A percentile compares a stretch with the other conserved stretches of the same genome.
Evolutionary conservation across 2,888 invertebrate genomes (phyloP).

Genomic region (Oscheius onirici): DNA sequence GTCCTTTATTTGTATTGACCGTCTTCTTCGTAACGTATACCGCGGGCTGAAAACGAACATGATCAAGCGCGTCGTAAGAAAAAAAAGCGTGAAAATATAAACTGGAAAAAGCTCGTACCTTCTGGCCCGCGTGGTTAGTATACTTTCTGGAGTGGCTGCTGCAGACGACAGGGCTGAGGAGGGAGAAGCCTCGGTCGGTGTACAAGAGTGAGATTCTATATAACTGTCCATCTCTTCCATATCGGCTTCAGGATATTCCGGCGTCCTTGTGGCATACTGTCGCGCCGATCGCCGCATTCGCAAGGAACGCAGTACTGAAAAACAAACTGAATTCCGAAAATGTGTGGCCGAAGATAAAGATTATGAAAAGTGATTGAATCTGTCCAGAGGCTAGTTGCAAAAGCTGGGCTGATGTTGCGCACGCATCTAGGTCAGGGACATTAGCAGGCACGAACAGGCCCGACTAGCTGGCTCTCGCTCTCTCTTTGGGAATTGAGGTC

Average conservation of each 20-base stretch:
- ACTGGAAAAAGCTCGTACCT: not conserved
- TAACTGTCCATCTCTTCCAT: not conserved
- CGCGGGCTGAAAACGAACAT: conserved; percentile 22
- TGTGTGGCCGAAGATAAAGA: not conserved
- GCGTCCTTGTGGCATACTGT: not conserved
- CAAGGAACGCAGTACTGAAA: conserved; percentile 26
- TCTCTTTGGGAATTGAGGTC: conserved; percentile 26
- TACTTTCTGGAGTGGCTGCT: conserved; percentile 13
- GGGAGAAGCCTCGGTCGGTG: conserved; percentile 11
- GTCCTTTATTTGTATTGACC: conserved; percentile 60
- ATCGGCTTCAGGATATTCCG: not conserved
- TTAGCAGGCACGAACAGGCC: conserved; percentile 32
- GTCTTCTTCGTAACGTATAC: conserved; percentile 57
- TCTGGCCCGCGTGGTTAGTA: not conserved
- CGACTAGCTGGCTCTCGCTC: conserved; percentile 22
- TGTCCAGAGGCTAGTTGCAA: conserved; percentile 25
- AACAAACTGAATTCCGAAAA: not conserved
- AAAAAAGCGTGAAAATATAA: not conserved
- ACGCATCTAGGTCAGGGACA: conserved; percentile 31
- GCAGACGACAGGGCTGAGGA: conserved; percentile 15
- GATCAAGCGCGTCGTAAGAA: not conserved
- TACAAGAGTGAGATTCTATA: conserved; percentile 1
- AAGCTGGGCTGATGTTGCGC: conserved; percentile 30
- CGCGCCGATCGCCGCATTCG: conserved; percentile 26
- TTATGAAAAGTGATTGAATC: not conserved